Evolutionary conservation across 2,113 vertebrate genomes (phyloP).

Genomic region (Stictonetta naevosa): DNA sequence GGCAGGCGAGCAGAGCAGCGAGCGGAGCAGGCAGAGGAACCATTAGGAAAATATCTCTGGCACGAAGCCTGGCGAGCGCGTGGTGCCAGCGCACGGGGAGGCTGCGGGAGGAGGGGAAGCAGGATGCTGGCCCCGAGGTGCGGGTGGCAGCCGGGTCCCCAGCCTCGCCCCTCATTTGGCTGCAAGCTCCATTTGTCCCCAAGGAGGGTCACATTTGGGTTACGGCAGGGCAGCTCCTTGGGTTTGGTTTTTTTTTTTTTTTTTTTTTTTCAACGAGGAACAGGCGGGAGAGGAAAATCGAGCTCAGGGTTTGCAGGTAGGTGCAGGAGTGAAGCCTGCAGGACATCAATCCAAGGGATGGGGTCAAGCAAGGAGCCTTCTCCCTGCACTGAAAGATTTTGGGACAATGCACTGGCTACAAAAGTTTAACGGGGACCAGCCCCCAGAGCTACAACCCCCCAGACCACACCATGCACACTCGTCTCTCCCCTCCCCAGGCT

Average conservation of each 20-base stretch:
- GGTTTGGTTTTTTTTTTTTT: too few species aligned
- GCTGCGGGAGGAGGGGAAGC: background rate
- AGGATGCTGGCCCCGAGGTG: background rate
- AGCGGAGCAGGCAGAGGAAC: conserved; percentile 30
- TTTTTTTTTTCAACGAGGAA: background rate
- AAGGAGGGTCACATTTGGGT: background rate
- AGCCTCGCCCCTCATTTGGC: background rate
- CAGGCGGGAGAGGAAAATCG: accelerated
- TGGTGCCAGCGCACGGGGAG: background rate
- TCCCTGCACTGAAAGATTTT: background rate
- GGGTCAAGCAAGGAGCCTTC: background rate
- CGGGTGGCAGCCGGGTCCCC: background rate
- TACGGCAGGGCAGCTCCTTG: accelerated
- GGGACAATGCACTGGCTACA: background rate
- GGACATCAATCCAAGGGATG: background rate
- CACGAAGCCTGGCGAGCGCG: background rate
- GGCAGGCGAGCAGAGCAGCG: conserved; percentile 26
- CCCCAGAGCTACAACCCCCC: background rate
- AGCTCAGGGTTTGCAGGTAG: background rate
- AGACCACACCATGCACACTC: background rate
- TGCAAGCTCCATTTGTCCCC: background rate
- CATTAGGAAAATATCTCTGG: conserved; percentile 47
- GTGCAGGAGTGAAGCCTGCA: background rate
- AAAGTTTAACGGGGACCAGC: background rate
- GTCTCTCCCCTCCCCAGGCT: accelerated